A percentile compares a stretch with the other conserved stretches of the same genome.
phyloP scores from a whole-genome alignment of 2,888 invertebrate species.

The Ephialtes manifestator region DNA sequence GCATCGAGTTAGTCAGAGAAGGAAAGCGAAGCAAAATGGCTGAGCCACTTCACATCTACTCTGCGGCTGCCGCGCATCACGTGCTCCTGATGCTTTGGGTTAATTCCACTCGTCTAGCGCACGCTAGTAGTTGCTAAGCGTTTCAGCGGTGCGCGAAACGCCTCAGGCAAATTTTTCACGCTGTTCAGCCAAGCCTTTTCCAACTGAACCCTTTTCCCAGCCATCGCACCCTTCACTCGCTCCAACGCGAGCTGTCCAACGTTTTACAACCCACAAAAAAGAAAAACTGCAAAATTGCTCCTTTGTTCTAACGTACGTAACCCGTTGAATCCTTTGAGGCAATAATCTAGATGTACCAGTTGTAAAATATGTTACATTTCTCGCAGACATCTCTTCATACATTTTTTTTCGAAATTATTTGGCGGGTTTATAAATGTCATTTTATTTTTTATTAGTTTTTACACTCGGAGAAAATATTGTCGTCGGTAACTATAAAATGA shows the following conservation, averaged over 20 bases:
- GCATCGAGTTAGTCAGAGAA: neutral
- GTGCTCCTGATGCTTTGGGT: slow-evolving; percentile 41
- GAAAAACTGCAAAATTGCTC: neutral
- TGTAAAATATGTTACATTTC: neutral
- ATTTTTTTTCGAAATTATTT: too few relatives aligned
- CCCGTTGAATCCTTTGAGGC: neutral
- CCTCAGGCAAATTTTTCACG: slow-evolving; percentile 6
- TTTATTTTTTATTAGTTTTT: too few relatives aligned
- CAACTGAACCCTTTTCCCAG: neutral
- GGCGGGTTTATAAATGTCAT: too few relatives aligned
- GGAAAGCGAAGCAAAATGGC: slow-evolving; percentile 31
- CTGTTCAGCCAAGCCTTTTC: neutral
- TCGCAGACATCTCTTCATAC: too few relatives aligned
- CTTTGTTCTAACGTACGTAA: neutral
- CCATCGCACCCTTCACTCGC: neutral
- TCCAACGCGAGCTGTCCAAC: slow-evolving; percentile 3
- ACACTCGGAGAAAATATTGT: too few relatives aligned
- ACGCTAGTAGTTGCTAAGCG: slow-evolving; percentile 18
- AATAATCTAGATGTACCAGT: neutral
- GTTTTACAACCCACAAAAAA: neutral
- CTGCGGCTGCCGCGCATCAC: slow-evolving; percentile 29
- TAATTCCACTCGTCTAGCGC: slow-evolving; percentile 52
- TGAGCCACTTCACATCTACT: slow-evolving; percentile 24
- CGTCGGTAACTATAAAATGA: too few relatives aligned
- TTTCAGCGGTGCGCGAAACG: slow-evolving; percentile 36